Evolutionary conservation across 2,888 invertebrate genomes (phyloP).

Genomic region (Lissonota sp.): DNA sequence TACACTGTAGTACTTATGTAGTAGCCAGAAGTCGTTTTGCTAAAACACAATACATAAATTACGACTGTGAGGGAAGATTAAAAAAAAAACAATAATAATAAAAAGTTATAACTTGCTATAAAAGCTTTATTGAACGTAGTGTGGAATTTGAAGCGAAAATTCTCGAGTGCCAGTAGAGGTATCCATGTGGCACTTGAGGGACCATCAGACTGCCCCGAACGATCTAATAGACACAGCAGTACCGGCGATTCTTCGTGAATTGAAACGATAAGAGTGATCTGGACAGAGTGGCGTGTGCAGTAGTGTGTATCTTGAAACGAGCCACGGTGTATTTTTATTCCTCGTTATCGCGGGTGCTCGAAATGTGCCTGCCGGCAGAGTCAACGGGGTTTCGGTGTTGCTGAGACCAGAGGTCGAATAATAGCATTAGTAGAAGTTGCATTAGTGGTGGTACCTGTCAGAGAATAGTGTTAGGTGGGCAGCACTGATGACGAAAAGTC

Average conservation of each 20-base stretch:
- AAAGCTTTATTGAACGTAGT: neutral
- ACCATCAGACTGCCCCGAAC: constrained; percentile 12
- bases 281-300: constrained; percentile 38
- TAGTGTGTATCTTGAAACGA: constrained; percentile 60
- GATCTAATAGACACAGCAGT: constrained; percentile 16
- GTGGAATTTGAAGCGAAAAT: neutral
- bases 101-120: neutral
- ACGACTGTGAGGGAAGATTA: neutral
- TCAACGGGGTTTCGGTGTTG: constrained; percentile 40
- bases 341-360: constrained; percentile 64
- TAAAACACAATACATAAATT: constrained; percentile 13
- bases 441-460: constrained; percentile 12
- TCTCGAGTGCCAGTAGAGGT: neutral
- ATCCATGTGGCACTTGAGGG: constrained; percentile 45
- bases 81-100: neutral
- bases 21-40: neutral
- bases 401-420: constrained; percentile 23
- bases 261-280: constrained; percentile 46
- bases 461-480: constrained; percentile 19
- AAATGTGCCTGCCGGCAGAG: constrained; percentile 18
- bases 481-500: constrained; percentile 57
- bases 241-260: constrained; percentile 34
- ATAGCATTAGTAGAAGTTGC: constrained; percentile 9
- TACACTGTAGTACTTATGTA: neutral
- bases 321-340: constrained; percentile 65